Evolutionary conservation across 1,140 invertebrate species (phyloP), one percentile per base, ranked within the genome.

Genomic region (Drosophila willistoni): DNA sequence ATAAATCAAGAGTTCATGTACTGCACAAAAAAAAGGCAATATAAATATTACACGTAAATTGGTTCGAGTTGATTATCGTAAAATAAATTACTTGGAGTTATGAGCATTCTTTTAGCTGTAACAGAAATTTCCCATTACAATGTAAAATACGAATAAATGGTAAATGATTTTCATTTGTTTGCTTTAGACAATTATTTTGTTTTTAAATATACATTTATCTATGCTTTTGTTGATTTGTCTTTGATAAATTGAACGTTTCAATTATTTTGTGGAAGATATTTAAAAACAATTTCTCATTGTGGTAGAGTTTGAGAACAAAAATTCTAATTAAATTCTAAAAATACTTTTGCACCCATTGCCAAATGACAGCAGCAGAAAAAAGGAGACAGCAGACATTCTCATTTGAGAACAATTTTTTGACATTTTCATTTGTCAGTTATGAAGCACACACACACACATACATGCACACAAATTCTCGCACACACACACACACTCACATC

Each of bases 381-480:
- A 51, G 74, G 63, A 72, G 64, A 75, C 63, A 64, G 57, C 34
- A 79, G 67, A 77, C 74, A 68, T 89, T 83, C 79, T 71, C 72
- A 86, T 85, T 85, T 85, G 64, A 77, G 62, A 56, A 68, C 54
- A 70, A 68, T 81, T 83, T 87, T 87, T 87, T 86, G 83, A 87
- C 83, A 87, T 89, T 87, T 87, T 87, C 83, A 87, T 87, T 87
- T 87, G 84, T 87, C 83, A 89, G 84, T 83, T 89, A 89, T 87
- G 83, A 83, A 83, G 66, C 69, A 70, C 51, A 62, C 42, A 70
- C 33, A n/a, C n/a, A n/a, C n/a, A n/a, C n/a, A 39, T 22, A 22
- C 25, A 29, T 9, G 34, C 63, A 65, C 69, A 66, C n/a, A 51
- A 22, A 44, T 12, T 29, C 56, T 64, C 12, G 59, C 41, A 62